These are phyloP conservation scores for Zaprionus nigranus DNA, from an alignment of 1,140 invertebrate species.

Conservation along the genomic window DNA sequence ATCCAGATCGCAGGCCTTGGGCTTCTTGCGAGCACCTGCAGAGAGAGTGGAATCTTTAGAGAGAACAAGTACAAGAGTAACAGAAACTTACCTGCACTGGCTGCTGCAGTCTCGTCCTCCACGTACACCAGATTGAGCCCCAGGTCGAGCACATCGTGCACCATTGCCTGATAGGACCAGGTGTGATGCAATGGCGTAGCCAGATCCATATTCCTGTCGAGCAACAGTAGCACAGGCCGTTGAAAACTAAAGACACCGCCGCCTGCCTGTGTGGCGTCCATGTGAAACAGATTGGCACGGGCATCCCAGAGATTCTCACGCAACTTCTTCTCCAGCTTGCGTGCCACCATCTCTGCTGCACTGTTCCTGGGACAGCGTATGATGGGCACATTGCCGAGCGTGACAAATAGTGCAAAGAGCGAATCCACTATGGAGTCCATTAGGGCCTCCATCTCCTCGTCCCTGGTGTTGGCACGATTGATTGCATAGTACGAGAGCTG, in stretches of 20 bases:
- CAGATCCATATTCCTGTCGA: constrained; percentile 98
- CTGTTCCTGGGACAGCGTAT: constrained; percentile 98
- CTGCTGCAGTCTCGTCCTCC: constrained; percentile 87
- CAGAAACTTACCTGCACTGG: constrained; percentile 33
- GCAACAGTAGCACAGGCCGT: constrained; percentile 94
- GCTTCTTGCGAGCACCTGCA: constrained; percentile 89
- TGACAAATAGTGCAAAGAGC: constrained; percentile 98
- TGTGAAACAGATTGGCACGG: constrained; percentile 97
- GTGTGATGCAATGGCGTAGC: constrained; percentile 99
- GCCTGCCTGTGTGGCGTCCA: constrained; percentile 90
- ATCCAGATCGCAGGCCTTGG: constrained; percentile 96
- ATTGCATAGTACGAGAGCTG: constrained; percentile 97
- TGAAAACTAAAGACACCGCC: constrained; percentile 94
- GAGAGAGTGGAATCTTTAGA: background rate
- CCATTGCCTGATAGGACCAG: constrained; percentile 99
- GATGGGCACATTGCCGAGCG: constrained; percentile 96
- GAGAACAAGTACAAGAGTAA: background rate
- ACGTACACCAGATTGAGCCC: constrained; percentile 94
- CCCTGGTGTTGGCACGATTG: constrained; percentile 97
- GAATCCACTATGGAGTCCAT: constrained; percentile 98
- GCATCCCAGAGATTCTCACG: constrained; percentile 98
- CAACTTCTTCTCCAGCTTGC: constrained; percentile 98
- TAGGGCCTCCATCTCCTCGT: constrained; percentile 97
- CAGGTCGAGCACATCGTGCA: constrained; percentile 97
- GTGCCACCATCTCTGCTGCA: constrained; percentile 99